Percentiles rank a stretch among this genome's conserved stretches.
Conservation (phyloP, 2,797 vertebrate species). For the Pseudomugil gertrudae region DNA sequence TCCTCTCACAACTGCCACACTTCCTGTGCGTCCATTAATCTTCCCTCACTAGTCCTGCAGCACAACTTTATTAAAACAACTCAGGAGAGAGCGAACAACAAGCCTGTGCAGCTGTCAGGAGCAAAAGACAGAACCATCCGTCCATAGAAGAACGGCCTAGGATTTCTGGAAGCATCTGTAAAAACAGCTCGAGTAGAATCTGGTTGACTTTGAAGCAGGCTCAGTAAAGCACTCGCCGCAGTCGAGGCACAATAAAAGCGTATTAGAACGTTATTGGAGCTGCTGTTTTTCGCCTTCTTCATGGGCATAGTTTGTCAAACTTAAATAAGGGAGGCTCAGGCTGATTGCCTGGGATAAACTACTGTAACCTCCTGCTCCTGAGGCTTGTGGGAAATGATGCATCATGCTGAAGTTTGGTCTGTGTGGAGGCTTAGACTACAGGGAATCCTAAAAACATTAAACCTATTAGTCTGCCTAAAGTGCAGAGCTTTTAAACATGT, state of each 20-base stretch:
- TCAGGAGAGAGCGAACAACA: slow-evolving; percentile 87
- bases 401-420: slow-evolving; percentile 23
- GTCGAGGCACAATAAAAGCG: slow-evolving; percentile 79
- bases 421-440: slow-evolving; percentile 14
- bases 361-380: slow-evolving; percentile 61
- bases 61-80: slow-evolving; percentile 95
- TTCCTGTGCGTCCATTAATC: slow-evolving; percentile 98
- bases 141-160: slow-evolving; percentile 83
- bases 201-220: slow-evolving; percentile 84
- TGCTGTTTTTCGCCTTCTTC: slow-evolving; percentile 68
- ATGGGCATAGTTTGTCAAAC: slow-evolving; percentile 70
- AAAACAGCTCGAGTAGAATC: slow-evolving; percentile 86
- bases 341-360: slow-evolving; percentile 50
- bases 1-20: slow-evolving; percentile 93
- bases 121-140: slow-evolving; percentile 89
- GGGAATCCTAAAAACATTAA: slow-evolving; percentile 9
- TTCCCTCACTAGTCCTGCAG: slow-evolving; percentile 93
- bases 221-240: slow-evolving; percentile 68
- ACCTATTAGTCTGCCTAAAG: neutral
- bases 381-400: slow-evolving; percentile 36
- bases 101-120: slow-evolving; percentile 92
- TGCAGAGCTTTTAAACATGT: slow-evolving; percentile 4
- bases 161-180: slow-evolving; percentile 87
- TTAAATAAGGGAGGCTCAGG: slow-evolving; percentile 70
- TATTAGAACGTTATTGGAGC: slow-evolving; percentile 80